These are phyloP conservation scores for Pipra filicauda DNA, from an alignment of 2,113 vertebrate species.

Conservation along the genomic window DNA sequence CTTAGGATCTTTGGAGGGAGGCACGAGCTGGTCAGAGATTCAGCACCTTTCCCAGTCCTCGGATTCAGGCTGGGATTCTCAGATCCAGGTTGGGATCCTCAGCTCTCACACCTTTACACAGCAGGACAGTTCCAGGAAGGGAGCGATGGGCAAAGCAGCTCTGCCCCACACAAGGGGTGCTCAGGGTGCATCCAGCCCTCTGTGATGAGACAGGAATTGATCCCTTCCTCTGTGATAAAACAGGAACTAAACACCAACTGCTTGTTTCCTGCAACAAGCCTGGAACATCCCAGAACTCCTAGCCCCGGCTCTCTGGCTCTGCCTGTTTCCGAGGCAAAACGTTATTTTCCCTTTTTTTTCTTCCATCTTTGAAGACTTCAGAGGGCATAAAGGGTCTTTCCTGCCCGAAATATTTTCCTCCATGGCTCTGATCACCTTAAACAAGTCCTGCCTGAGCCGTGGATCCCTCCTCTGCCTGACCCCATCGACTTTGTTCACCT, in stretches of 20 bases:
- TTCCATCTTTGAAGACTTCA: not conserved
- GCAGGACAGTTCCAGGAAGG: not conserved
- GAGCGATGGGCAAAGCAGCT: not conserved
- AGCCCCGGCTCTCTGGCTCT: not conserved
- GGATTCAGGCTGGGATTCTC: not conserved
- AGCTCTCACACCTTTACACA: not conserved
- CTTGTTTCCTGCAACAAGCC: not conserved
- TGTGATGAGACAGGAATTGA: not conserved
- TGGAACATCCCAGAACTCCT: not conserved
- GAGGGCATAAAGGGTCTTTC: not conserved
- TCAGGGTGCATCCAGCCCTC: not conserved
- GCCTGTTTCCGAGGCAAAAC: rapidly evolving
- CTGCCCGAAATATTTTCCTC: not conserved
- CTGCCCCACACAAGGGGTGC: not conserved
- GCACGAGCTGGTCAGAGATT: not conserved
- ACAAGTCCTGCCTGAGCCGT: not conserved
- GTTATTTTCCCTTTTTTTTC: not conserved
- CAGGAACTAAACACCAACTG: not conserved
- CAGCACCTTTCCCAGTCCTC: not conserved
- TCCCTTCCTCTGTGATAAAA: not conserved
- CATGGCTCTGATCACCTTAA: not conserved
- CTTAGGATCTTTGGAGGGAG: not conserved
- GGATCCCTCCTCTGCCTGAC: not conserved
- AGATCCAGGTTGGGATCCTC: not conserved
- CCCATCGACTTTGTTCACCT: not conserved